Evolutionary conservation across 1,140 invertebrate genomes (phyloP), one percentile per base, ranked within the genome.

Genomic region (Drosophila neocordata): DNA sequence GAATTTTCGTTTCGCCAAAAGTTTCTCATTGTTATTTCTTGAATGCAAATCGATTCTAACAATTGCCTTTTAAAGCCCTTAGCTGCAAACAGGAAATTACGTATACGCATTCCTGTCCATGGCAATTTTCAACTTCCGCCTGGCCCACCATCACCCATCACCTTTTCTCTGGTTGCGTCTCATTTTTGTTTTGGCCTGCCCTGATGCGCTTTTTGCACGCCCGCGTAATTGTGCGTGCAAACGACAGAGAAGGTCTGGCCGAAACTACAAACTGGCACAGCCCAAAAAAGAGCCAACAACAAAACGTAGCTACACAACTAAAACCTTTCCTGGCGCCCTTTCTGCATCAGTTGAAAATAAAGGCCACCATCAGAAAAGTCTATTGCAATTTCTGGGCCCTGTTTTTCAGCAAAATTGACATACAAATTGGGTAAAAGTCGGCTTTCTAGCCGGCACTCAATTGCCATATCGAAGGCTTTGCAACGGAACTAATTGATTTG

Each of bases 151-250:
- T 1, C 27, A 6, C 27, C 27, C 41, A 2, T 18, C 41, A 7
- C 15, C 15, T 11, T 2, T 1, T 20, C n/a, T 48, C 15, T 48
- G 15, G 0, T 11, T 20, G 41, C 41, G 15, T 48, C 15, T 48
- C 41, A 20, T 48, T 48, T 20, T 18, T 48, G 18, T 20, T 20
- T 48, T 48, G 15, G 15, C 41, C 20, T 48, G 41, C 41, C 41
- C 41, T 48, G 41, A 48, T 48, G 41, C 41, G 41, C 41, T 48
- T 48, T 44, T 48, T 48, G 41, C 18, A 9, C 41, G 15, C 41
- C 41, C 41, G 41, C 41, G 41, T 48, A 48, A 48, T 48, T 48
- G 41, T 48, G 41, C 41, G 41, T 48, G 41, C 41, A 48, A 20
- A 48, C 41, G 41, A 48, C 41, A 48, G 41, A 18, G 15, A 48